Conservation (phyloP, 2,113 vertebrate genomes). For the Rousettus leschenaultii region DNA sequence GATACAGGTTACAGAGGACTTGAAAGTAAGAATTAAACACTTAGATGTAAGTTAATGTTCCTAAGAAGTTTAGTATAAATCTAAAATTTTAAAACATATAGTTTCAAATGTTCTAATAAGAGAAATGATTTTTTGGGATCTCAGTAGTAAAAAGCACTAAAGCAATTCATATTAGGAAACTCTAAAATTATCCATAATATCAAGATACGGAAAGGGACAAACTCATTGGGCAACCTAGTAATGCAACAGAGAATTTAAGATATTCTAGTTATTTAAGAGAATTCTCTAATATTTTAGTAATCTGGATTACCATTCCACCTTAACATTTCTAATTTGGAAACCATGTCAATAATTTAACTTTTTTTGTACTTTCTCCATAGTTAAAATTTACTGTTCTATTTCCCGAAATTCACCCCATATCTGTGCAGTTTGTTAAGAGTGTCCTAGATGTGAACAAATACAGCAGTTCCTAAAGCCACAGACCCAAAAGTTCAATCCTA, state of each 20-base stretch:
- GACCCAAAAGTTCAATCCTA: neutral
- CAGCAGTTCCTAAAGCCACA: neutral
- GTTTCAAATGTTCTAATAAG: constrained; percentile 3
- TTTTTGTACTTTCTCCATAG: neutral
- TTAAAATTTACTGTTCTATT: neutral
- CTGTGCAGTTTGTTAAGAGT: neutral
- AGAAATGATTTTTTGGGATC: neutral
- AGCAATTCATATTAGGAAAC: constrained; percentile 19
- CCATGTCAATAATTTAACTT: neutral
- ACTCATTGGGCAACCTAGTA: neutral
- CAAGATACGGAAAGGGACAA: neutral
- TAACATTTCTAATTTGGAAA: constrained; percentile 36
- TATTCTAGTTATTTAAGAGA: neutral
- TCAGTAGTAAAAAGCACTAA: constrained; percentile 3
- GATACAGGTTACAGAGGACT: neutral
- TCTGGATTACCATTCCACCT: neutral
- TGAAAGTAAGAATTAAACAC: constrained; percentile 13
- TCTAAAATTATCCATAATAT: neutral
- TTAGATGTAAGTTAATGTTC: neutral
- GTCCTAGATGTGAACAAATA: neutral
- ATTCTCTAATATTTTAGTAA: constrained; percentile 13
- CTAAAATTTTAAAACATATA: constrained; percentile 13
- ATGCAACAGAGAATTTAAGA: neutral
- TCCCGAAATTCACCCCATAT: neutral
- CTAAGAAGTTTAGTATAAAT: neutral